phyloP scores from a whole-genome alignment of 2,797 vertebrate genomes.

The Lithobates sylvaticus region DNA sequence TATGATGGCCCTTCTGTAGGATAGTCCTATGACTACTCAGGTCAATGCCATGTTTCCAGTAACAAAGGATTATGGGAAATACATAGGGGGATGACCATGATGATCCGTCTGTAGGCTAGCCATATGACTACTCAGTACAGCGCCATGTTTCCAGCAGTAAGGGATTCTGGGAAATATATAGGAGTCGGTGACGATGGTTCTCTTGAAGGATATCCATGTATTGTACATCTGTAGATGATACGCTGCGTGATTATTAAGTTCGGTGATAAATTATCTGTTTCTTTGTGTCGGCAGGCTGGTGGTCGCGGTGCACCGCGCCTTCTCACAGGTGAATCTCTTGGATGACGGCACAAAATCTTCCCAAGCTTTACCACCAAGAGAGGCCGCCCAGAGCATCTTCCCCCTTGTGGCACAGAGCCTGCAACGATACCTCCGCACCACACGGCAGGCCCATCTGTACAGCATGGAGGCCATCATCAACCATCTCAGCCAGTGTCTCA shows the following conservation, averaged over 20 bases:
- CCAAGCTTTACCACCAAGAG: conserved; percentile 94
- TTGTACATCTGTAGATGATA: no score
- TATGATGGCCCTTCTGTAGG: background rate
- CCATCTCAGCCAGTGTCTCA: conserved; percentile 89
- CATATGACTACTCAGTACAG: background rate
- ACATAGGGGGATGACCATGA: no score
- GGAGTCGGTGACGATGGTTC: background rate
- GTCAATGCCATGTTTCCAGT: background rate
- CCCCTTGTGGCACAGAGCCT: conserved; percentile 95
- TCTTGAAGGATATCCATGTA: background rate
- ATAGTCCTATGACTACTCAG: background rate
- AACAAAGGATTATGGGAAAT: no score
- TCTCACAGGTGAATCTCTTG: conserved; percentile 91
- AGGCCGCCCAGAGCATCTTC: conserved; percentile 95
- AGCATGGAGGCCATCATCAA: conserved; percentile 99
- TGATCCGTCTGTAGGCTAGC: no score
- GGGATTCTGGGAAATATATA: no score
- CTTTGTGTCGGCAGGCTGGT: conserved; percentile 81
- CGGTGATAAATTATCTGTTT: no score
- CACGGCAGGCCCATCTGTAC: conserved; percentile 94
- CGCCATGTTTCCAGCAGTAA: background rate
- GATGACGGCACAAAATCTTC: conserved; percentile 88
- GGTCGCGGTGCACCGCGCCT: conserved; percentile 95
- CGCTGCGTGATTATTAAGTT: no score
- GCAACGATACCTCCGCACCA: conserved; percentile 97